These are phyloP conservation scores for Otolemur garnettii DNA, from an alignment of 2,113 vertebrate genomes.

Conservation along the genomic window DNA sequence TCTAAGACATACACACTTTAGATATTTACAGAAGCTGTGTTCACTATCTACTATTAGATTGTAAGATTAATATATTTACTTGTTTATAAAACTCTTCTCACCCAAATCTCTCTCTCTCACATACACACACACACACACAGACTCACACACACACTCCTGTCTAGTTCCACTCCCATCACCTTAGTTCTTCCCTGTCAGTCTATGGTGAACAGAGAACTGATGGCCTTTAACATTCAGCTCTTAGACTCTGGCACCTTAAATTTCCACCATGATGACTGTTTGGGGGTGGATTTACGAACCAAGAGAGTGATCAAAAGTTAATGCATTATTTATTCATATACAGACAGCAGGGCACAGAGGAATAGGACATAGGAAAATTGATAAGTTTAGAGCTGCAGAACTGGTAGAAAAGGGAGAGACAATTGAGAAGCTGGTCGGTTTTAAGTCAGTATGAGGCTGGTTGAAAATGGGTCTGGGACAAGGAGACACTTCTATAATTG, in stretches of 20 bases:
- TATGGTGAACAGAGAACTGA: not conserved
- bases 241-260: not conserved
- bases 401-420: not conserved
- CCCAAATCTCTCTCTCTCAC: not conserved
- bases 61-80: constrained; percentile 16
- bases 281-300: not conserved
- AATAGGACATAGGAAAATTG: not conserved
- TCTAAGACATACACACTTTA: constrained; percentile 41
- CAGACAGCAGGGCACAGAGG: not conserved
- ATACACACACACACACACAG: not conserved
- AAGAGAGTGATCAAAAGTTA: not conserved
- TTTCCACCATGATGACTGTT: not conserved
- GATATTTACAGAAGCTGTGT: constrained; percentile 48
- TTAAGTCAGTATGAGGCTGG: not conserved
- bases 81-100: not conserved
- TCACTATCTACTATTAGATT: constrained; percentile 47
- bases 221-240: not conserved
- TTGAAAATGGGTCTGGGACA: not conserved
- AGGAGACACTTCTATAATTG: not conserved
- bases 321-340: not conserved
- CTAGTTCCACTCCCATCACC: not conserved
- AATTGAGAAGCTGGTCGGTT: not conserved
- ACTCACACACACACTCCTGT: not conserved
- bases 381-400: not conserved
- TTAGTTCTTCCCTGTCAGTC: not conserved